A percentile compares a stretch with the other conserved stretches of the same genome.
Evolutionary conservation across 2,113 vertebrate genomes (phyloP).

Genomic region (Pteruthius melanotis): DNA sequence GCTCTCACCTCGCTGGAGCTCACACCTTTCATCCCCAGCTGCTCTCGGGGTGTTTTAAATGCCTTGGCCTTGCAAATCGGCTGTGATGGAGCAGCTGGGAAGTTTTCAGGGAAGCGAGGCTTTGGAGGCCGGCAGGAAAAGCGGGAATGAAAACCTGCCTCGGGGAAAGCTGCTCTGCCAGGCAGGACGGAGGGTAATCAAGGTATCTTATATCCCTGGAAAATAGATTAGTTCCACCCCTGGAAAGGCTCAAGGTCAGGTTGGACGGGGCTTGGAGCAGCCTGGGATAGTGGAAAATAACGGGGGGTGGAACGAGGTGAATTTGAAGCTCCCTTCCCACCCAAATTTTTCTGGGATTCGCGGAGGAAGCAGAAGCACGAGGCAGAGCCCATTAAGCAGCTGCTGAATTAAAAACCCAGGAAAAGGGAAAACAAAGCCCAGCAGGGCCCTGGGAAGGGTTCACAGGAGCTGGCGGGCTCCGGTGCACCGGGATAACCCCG

Average conservation of each 20-base stretch:
- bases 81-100: background rate
- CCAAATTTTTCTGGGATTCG: rapidly evolving
- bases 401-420: background rate
- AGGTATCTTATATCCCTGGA: background rate
- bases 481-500: background rate
- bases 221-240: rapidly evolving
- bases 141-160: background rate
- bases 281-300: background rate
- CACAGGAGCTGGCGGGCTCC: background rate
- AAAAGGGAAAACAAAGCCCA: background rate
- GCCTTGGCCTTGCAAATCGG: background rate
- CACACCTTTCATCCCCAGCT: background rate
- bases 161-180: background rate
- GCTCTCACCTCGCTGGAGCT: background rate
- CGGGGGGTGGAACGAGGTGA: rapidly evolving
- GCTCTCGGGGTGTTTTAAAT: rapidly evolving
- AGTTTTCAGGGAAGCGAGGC: background rate
- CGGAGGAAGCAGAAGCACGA: background rate
- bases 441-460: background rate
- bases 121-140: background rate
- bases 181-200: background rate
- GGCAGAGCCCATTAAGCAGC: rapidly evolving
- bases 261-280: background rate
- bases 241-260: background rate
- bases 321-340: background rate